Evolutionary conservation across 2,113 vertebrate species (phyloP).

Genomic region (Tupaia chinensis): DNA sequence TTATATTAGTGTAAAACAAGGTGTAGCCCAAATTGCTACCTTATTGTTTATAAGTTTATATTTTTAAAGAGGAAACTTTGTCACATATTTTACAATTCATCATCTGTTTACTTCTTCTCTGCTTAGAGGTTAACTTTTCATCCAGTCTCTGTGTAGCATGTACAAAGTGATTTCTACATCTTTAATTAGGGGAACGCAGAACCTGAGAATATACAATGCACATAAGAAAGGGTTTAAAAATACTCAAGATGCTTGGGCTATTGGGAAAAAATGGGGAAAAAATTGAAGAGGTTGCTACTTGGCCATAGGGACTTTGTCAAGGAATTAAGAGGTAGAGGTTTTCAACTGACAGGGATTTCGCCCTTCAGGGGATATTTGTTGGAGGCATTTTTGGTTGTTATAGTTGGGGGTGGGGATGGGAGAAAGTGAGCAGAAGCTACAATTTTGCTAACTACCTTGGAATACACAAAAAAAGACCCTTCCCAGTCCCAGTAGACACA

Average conservation of each 20-base stretch:
- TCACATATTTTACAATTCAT: neutral
- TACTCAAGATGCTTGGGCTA: neutral
- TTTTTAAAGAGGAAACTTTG: neutral
- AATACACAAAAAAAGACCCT: neutral
- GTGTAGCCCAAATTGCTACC: conserved; percentile 37
- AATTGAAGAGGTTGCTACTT: neutral
- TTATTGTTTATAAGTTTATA: neutral
- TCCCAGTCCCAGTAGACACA: neutral
- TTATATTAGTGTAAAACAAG: neutral
- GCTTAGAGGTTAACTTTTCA: conserved; percentile 41
- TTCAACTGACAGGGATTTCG: neutral
- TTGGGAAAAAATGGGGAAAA: neutral
- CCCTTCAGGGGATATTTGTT: neutral
- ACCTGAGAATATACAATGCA: neutral
- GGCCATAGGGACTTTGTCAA: neutral
- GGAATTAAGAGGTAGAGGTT: neutral
- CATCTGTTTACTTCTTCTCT: neutral
- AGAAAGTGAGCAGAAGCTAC: neutral
- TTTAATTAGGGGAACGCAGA: conserved; percentile 42
- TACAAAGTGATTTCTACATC: neutral
- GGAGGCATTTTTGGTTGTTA: neutral
- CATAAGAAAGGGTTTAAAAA: neutral
- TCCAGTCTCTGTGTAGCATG: neutral
- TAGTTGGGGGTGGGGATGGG: neutral
- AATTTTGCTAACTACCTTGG: neutral